phyloP scores from a whole-genome alignment of 1,140 invertebrate genomes.

The Aphaenogaster ashmeadi region DNA sequence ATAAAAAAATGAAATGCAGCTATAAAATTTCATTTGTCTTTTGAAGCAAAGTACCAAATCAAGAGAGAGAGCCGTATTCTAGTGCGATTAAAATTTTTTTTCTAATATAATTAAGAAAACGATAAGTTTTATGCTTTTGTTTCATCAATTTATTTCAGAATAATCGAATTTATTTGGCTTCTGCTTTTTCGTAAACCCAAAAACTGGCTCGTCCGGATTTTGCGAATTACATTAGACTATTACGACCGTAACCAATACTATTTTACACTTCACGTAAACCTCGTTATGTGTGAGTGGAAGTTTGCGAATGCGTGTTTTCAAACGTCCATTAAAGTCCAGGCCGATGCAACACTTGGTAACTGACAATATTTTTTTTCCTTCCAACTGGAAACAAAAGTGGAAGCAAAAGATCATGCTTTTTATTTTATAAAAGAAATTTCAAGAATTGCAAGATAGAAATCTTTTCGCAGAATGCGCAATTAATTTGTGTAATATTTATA shows the following conservation, averaged over 20 bases:
- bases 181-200: background rate
- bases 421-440: slow-evolving; percentile 4
- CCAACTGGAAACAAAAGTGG: background rate
- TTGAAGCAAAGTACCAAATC: background rate
- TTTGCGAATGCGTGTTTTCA: slow-evolving; percentile 5
- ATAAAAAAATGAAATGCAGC: background rate
- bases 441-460: background rate
- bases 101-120: background rate
- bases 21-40: background rate
- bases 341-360: background rate
- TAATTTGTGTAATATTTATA: background rate
- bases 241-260: background rate
- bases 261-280: slow-evolving; percentile 47
- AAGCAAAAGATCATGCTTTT: background rate
- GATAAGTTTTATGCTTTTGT: background rate
- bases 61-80: background rate
- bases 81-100: background rate
- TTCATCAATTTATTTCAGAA: background rate
- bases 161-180: background rate
- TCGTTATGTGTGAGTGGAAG: slow-evolving; percentile 6
- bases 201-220: background rate
- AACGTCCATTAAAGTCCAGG: slow-evolving; percentile 24
- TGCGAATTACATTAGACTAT: slow-evolving; percentile 29
- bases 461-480: background rate
- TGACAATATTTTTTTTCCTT: background rate